A percentile compares a stretch with the other conserved stretches of the same genome.
phyloP scores from a whole-genome alignment of 92 coral and sea anemone genomes.

The Zoanthus sociatus region DNA sequence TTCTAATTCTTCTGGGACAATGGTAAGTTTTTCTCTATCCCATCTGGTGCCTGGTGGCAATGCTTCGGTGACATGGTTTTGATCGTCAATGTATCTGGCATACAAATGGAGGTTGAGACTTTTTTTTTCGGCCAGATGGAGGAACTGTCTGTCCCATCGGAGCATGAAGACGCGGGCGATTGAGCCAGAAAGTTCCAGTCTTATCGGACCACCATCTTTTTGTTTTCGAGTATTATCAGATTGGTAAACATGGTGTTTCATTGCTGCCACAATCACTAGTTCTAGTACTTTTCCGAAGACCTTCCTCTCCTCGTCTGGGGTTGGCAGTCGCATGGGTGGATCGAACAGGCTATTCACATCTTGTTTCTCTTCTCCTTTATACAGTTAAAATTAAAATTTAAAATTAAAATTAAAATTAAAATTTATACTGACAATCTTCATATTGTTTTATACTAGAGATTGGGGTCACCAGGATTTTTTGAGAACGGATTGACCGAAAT shows the following conservation, averaged over 20 bases:
- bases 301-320: conserved; percentile 8
- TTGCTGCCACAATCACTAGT: conserved; percentile 19
- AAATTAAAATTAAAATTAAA: no score
- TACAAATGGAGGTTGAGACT: conserved; percentile 20
- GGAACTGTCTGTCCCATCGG: conserved; percentile 50
- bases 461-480: no score
- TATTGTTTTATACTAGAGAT: no score
- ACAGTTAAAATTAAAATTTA: no score
- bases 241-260: conserved; percentile 43
- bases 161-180: conserved; percentile 49
- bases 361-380: background rate
- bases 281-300: background rate
- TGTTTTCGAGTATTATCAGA: conserved; percentile 21
- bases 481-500: no score
- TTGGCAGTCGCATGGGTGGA: background rate
- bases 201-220: conserved; percentile 35
- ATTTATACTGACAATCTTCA: no score
- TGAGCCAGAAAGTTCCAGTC: conserved; percentile 44
- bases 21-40: conserved; percentile 7
- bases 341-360: background rate
- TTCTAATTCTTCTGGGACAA: conserved; percentile 13
- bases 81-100: conserved; percentile 35
- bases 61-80: conserved; percentile 17
- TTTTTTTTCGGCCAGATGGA: conserved; percentile 13
- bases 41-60: conserved; percentile 19